Evolutionary conservation across 2,888 invertebrate species (phyloP), one percentile per base, ranked within the genome.

Genomic region (Eristalinus aeneus): DNA sequence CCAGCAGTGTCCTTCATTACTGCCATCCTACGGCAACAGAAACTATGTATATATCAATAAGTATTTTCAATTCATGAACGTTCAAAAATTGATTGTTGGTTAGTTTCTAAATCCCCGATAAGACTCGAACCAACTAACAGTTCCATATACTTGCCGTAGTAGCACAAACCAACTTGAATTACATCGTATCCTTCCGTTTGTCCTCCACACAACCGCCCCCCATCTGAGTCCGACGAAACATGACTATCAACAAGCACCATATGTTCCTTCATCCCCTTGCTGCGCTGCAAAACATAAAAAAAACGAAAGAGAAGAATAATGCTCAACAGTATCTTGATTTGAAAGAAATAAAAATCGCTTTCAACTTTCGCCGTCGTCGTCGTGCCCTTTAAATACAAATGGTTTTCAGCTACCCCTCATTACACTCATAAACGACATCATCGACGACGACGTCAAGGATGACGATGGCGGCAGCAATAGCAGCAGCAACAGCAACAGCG

Each of bases 331-430:
- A 84, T 72, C 64, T 73, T 73, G 67, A 75, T 79, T 67, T 53
- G 63, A 72, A 58, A 54, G 53, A 68, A 68, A 80, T 76, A 85
- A 85, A 72, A 76, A 77, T 65, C 54, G 68, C 60, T 71, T 67
- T 60, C 69, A 72, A 75, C 46, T 72, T 80, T 54, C 61, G 39
- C 53, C 76, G 63, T 74, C 27, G 63, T 74, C 27, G 27, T 27
- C 73, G 11, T 68, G 69, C 56, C 84, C 56, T 85, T 76, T 76
- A 76, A 85, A 85, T 75, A 72, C 56, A 76, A 81, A 81, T 76
- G 68, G 73, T 36, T 73, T 77, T 76, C 64, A 81, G 85, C 76
- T 80, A 85, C 72, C 73, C 81, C 76, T 77, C 85, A 85, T 81
- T 73, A 81, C 85, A 69, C 81, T 81, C 81, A 68, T 76, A 67